A percentile compares a stretch with the other conserved stretches of the same genome.
Evolutionary conservation across 1,140 invertebrate species (phyloP).

Genomic region (Drosophila arizonae): DNA sequence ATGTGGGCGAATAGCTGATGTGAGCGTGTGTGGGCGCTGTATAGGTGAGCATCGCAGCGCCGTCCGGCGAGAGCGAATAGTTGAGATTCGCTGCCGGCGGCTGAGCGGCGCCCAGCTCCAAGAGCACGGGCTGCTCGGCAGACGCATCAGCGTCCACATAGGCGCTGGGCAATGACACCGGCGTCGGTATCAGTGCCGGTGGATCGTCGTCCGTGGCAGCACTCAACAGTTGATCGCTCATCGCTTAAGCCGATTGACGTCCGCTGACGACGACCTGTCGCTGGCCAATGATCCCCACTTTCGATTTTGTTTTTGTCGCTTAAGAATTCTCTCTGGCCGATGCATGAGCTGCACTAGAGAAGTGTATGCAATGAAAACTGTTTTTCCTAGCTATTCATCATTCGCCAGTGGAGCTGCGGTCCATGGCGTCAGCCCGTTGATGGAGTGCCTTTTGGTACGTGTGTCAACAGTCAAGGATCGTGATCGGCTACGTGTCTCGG

Average conservation of each 20-base stretch:
- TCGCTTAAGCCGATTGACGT: constrained; percentile 67
- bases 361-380: background rate
- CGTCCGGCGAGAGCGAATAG: constrained; percentile 58
- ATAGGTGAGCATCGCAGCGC: constrained; percentile 52
- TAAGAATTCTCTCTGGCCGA: background rate
- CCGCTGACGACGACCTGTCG: constrained; percentile 36
- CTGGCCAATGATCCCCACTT: constrained; percentile 42
- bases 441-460: constrained; percentile 60
- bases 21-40: constrained; percentile 17
- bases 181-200: constrained; percentile 53
- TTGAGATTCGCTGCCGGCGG: constrained; percentile 41
- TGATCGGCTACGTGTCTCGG: constrained; percentile 36
- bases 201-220: constrained; percentile 54
- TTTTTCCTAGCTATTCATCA: constrained; percentile 50
- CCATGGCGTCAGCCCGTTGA: constrained; percentile 38
- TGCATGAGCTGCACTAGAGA: constrained; percentile 21
- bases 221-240: constrained; percentile 73
- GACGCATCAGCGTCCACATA: constrained; percentile 54
- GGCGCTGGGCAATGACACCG: constrained; percentile 50
- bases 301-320: constrained; percentile 9
- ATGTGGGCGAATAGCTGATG: constrained; percentile 49
- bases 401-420: constrained; percentile 24
- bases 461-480: constrained; percentile 68
- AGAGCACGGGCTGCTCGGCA: constrained; percentile 64
- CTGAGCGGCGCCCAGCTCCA: constrained; percentile 64